These are phyloP conservation scores for Equus quagga DNA, from an alignment of 2,113 vertebrate genomes.

Conservation along the genomic window DNA sequence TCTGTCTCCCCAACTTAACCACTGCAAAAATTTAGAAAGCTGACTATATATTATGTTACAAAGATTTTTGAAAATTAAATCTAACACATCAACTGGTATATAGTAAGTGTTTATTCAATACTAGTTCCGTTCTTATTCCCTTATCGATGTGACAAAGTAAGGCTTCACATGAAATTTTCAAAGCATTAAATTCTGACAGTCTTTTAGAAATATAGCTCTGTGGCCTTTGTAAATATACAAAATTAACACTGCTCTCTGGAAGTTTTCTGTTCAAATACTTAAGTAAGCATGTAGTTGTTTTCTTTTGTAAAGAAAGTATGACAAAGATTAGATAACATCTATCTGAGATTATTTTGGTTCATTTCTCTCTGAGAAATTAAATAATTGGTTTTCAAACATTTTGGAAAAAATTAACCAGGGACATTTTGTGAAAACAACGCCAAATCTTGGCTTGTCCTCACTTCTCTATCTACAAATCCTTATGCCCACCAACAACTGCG, in stretches of 20 bases:
- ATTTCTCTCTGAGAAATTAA: not conserved
- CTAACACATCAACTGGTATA: not conserved
- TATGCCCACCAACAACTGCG: not conserved
- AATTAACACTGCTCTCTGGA: not conserved
- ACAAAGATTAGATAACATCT: not conserved
- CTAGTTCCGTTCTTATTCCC: not conserved
- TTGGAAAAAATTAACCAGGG: not conserved
- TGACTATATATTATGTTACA: not conserved
- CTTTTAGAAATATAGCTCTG: not conserved
- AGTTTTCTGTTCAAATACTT: not conserved
- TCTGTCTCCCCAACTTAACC: not conserved
- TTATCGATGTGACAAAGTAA: not conserved
- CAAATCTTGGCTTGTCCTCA: not conserved
- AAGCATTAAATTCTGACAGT: not conserved
- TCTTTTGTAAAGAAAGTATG: not conserved
- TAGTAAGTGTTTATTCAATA: not conserved
- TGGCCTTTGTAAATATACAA: not conserved
- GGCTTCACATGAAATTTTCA: not conserved
- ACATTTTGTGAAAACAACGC: not conserved
- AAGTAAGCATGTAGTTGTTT: not conserved
- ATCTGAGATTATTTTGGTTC: not conserved
- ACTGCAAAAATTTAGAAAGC: not conserved
- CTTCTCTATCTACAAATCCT: not conserved
- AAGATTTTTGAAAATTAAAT: not conserved
- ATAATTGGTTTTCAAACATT: not conserved